Conservation (phyloP, 2,888 invertebrate species). For the Sinodicranocentrus sp. region DNA sequence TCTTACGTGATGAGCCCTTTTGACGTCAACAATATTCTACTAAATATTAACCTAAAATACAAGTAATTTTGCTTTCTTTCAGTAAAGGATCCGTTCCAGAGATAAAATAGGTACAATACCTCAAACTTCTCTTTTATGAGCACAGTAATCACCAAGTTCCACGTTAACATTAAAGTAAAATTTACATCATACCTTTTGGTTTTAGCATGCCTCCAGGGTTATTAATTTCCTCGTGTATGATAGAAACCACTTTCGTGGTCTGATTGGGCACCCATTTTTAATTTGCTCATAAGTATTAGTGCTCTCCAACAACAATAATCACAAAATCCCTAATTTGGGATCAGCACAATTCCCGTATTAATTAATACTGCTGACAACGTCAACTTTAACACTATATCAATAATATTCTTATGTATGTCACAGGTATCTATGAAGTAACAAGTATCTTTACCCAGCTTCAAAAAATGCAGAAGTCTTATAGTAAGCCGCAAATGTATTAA, state of each 20-base stretch:
- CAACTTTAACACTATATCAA: neutral
- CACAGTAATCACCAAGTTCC: neutral
- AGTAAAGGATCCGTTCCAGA: too few species aligned
- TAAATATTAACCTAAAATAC: too few species aligned
- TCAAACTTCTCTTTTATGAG: neutral
- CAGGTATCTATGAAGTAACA: neutral
- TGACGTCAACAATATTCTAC: too few species aligned
- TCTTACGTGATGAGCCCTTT: neutral
- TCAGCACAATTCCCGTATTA: neutral
- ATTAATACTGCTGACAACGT: neutral
- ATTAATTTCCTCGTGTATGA: constrained; percentile 76
- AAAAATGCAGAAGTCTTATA: constrained; percentile 55
- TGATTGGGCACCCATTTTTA: constrained; percentile 82
- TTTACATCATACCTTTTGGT: constrained; percentile 47
- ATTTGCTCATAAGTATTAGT: constrained; percentile 66
- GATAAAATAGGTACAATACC: too few species aligned
- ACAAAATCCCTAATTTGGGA: neutral
- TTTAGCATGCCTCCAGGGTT: constrained; percentile 70
- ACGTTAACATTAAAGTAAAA: too few species aligned
- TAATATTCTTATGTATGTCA: neutral
- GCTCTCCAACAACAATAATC: neutral
- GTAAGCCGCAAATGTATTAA: constrained; percentile 35
- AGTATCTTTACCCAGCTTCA: constrained; percentile 52
- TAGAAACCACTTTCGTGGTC: constrained; percentile 90
- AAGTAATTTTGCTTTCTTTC: too few species aligned